Percentiles rank a stretch among this genome's conserved stretches.
Conservation (phyloP, 1,140 invertebrate species). For the Spodoptera frugiperda region DNA sequence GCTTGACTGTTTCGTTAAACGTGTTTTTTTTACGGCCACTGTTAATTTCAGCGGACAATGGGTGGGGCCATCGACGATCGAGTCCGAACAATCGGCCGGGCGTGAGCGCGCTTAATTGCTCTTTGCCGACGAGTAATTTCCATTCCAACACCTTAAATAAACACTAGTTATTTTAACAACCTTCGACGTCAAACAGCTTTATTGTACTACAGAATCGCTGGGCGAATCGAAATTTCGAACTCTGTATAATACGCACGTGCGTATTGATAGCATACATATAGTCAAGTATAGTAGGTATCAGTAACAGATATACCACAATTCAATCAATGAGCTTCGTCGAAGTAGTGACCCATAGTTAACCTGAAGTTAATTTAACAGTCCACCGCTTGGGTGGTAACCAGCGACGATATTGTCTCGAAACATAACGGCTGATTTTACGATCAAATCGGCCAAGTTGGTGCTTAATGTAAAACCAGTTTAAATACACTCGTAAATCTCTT, state of each 20-base stretch:
- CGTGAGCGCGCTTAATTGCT: slow-evolving; percentile 74
- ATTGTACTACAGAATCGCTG: slow-evolving; percentile 22
- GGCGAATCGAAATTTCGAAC: slow-evolving; percentile 3
- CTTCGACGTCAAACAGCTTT: slow-evolving; percentile 47
- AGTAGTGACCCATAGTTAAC: slow-evolving; percentile 70
- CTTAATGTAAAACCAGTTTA: slow-evolving; percentile 82
- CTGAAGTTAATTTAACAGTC: slow-evolving; percentile 70
- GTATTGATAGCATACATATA: neutral
- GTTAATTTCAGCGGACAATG: slow-evolving; percentile 77
- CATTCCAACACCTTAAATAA: slow-evolving; percentile 55
- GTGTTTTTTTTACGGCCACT: slow-evolving; percentile 63
- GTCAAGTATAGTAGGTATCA: neutral
- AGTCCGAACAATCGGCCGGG: slow-evolving; percentile 68
- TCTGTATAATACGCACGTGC: neutral
- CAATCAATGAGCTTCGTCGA: slow-evolving; percentile 32
- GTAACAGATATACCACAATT: slow-evolving; percentile 24
- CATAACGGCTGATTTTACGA: slow-evolving; percentile 79
- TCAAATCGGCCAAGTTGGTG: slow-evolving; percentile 78
- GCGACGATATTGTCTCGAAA: slow-evolving; percentile 73
- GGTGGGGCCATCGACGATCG: slow-evolving; percentile 59
- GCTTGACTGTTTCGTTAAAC: slow-evolving; percentile 18
- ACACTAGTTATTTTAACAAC: slow-evolving; percentile 48
- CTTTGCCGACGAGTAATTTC: slow-evolving; percentile 70
- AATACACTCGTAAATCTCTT: slow-evolving; percentile 80
- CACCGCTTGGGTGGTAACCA: slow-evolving; percentile 70